A percentile compares a stretch with the other conserved stretches of the same genome.
Conservation (phyloP, 2,797 vertebrate genomes). For the Gastrophryne carolinensis region DNA sequence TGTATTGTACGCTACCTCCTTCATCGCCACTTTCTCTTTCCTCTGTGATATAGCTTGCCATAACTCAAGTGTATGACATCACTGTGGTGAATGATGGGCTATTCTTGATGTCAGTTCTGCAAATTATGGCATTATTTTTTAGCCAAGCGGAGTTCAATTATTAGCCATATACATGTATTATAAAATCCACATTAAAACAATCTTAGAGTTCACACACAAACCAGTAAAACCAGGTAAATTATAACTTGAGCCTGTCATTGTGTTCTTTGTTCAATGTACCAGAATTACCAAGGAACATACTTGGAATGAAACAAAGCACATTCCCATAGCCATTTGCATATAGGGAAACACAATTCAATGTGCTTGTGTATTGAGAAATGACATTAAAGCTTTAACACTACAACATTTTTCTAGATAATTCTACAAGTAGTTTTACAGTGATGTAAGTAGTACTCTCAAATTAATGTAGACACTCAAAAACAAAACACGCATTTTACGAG, state of each 20-base stretch:
- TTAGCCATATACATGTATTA: slow-evolving; percentile 48
- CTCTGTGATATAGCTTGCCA: slow-evolving; percentile 36
- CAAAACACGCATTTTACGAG: too few species aligned
- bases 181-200: slow-evolving; percentile 50
- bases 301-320: neutral
- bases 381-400: neutral
- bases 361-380: neutral
- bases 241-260: slow-evolving; percentile 44
- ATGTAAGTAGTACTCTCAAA: too few species aligned
- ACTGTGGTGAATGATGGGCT: slow-evolving; percentile 43
- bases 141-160: slow-evolving; percentile 41
- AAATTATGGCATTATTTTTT: slow-evolving; percentile 47
- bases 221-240: slow-evolving; percentile 46
- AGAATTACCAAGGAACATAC: slow-evolving; percentile 37
- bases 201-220: slow-evolving; percentile 45
- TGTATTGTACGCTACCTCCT: slow-evolving; percentile 32
- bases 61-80: slow-evolving; percentile 47
- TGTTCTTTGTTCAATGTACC: slow-evolving; percentile 37
- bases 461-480: too few species aligned
- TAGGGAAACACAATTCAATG: slow-evolving; percentile 9
- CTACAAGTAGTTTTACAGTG: too few species aligned
- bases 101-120: slow-evolving; percentile 37
- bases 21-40: slow-evolving; percentile 44
- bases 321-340: slow-evolving; percentile 31
- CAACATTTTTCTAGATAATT: neutral